Conservation (phyloP, 2,113 vertebrate species). For the Nematolebias whitei region DNA sequence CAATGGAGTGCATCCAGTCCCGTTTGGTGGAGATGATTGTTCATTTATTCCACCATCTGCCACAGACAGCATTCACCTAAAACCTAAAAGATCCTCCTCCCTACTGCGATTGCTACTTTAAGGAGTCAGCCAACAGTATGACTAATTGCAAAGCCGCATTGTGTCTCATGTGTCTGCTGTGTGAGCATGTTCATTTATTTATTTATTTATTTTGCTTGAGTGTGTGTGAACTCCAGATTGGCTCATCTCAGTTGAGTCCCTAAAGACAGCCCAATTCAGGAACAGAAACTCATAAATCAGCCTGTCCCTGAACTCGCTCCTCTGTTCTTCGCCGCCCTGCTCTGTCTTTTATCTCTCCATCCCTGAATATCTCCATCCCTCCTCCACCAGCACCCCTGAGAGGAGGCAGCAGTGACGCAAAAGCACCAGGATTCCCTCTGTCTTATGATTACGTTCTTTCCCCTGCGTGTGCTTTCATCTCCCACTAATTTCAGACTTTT, state of each 20-base stretch:
- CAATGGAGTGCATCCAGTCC: constrained; percentile 34
- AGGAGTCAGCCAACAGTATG: constrained; percentile 49
- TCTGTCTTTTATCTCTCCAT: constrained; percentile 62
- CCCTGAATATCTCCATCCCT: constrained; percentile 44
- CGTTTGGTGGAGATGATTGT: constrained; percentile 62
- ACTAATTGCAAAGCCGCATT: constrained; percentile 26
- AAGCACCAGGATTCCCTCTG: constrained; percentile 73
- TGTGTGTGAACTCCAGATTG: constrained; percentile 40
- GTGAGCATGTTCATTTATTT: constrained; percentile 1
- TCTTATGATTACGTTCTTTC: background rate
- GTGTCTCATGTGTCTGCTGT: constrained; percentile 36
- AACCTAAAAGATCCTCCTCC: constrained; percentile 40
- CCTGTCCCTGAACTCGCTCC: constrained; percentile 59
- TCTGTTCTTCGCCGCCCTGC: constrained; percentile 41
- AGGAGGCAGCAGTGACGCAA: constrained; percentile 71
- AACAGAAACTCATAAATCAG: constrained; percentile 78
- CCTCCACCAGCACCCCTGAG: constrained; percentile 46
- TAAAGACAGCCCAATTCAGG: constrained; percentile 57
- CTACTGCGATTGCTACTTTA: constrained; percentile 51
- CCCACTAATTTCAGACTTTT: constrained; percentile 18
- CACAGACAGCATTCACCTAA: constrained; percentile 28
- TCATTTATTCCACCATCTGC: constrained; percentile 73
- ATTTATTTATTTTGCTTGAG: background rate
- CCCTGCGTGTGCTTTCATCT: constrained; percentile 34
- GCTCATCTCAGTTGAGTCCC: constrained; percentile 58